These are phyloP conservation scores for Atopsyche davidsoni DNA, from an alignment of 1,140 invertebrate genomes.

Conservation along the genomic window DNA sequence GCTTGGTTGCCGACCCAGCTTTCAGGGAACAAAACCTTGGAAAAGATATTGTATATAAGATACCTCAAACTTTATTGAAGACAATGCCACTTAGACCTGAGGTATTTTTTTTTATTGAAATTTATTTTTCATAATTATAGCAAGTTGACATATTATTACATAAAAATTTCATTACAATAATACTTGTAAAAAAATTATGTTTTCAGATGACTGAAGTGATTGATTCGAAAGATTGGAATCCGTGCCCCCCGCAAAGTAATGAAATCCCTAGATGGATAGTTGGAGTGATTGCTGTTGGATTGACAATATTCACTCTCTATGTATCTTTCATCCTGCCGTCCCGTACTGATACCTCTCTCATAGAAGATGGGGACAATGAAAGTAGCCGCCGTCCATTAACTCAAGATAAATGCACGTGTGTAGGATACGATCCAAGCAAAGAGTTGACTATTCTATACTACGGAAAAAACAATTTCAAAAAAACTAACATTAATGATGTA, in stretches of 20 bases:
- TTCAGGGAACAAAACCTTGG: constrained; percentile 22
- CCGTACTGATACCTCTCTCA: constrained; percentile 14
- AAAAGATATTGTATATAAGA: constrained; percentile 20
- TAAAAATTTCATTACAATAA: neutral
- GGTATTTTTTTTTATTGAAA: constrained; percentile 9
- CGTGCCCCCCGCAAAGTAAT: constrained; percentile 17
- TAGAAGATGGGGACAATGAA: constrained; percentile 13
- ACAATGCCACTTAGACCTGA: constrained; percentile 27
- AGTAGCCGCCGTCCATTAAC: constrained; percentile 1
- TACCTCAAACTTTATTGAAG: constrained; percentile 23
- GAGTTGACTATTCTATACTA: constrained; percentile 19
- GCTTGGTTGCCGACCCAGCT: constrained; percentile 25
- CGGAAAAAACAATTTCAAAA: constrained; percentile 14
- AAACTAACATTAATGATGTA: neutral
- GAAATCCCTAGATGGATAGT: constrained; percentile 28
- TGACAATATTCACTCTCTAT: constrained; percentile 25
- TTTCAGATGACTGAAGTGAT: constrained; percentile 20
- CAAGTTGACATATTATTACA: too few relatives aligned
- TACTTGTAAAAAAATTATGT: too few relatives aligned
- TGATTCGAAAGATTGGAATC: constrained; percentile 24
- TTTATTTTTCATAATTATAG: neutral
- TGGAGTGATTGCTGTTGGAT: constrained; percentile 16
- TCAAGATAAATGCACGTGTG: constrained; percentile 7
- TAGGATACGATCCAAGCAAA: constrained; percentile 14
- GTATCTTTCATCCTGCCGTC: constrained; percentile 26